Base-by-base conservation (phyloP, 64 coral and sea anemone species). In the Montipora sp. region DNA sequence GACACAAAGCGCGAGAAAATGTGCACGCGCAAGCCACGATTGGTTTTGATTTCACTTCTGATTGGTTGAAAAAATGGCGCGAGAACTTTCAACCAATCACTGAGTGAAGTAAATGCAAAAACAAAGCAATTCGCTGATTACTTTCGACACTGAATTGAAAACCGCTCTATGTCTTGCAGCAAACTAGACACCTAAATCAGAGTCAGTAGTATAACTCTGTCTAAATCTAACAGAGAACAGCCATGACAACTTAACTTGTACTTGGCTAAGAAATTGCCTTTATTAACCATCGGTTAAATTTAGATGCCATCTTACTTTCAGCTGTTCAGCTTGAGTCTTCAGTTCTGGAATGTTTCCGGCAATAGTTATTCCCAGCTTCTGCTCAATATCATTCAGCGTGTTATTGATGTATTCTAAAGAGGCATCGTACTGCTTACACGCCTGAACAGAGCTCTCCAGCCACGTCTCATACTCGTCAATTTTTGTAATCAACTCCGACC, bases 381-480 rank as follows among this genome's bases (percentile, higher is more conserved):
- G 73, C 47, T 94, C 90, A 1, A 87, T 87, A 6, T 93, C 89
- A 68, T 91, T 79, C 68, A 96, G 87, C 5, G 94, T 87, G 22
- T 80, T 76, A 45, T 88, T 83, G 47, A 96, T 90, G 19, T 96
- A 84, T 16, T 51, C 36, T 11, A 96, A 12, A 7, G 89, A 77
- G 1, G 88, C 68, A 71, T 90, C 24, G 57, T 96, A 96, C n/a
- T 89, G 84, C 47, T 94, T 89, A 5, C 90, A 78, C 3, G 95
- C 95, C 24, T 88, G 69, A 4, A 96, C 84, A 59, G 95, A 96
- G 71, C 95, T 94, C 18, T 96, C 95, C 2, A 96, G 70, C 95
- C 95, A 96, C 3, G 80, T 70, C 21, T 96, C 95, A 27, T 96
- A 94, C 10, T 96, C 87, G 24, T 80, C 75, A 16, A 96, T 92